phyloP scores from a whole-genome alignment of 37 sponge, comb jelly and placozoan genomes.

The Axinella damicornis region DNA sequence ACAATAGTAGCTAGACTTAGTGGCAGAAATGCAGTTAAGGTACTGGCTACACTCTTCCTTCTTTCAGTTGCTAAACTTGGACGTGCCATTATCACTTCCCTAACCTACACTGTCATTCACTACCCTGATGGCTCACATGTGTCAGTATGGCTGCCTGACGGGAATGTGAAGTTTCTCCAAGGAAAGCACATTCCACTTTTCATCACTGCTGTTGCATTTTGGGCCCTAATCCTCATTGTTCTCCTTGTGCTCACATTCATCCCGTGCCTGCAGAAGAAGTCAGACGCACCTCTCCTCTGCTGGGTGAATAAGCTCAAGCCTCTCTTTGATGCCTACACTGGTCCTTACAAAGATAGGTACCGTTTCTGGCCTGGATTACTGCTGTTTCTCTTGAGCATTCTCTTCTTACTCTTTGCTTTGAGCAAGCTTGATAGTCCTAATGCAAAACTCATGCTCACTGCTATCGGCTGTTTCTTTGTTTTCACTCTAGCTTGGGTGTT shows the following conservation, averaged over 20 bases:
- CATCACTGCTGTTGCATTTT: not conserved
- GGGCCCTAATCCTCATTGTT: not conserved
- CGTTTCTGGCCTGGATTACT: constrained; percentile 45
- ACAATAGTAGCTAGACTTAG: not conserved
- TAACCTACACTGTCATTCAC: not conserved
- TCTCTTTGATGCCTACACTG: constrained; percentile 21
- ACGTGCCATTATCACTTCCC: constrained; percentile 27
- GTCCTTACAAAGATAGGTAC: constrained; percentile 18
- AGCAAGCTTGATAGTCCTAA: not conserved
- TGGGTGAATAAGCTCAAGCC: constrained; percentile 25
- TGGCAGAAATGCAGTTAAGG: constrained; percentile 35
- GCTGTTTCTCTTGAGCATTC: not conserved
- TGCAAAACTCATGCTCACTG: not conserved
- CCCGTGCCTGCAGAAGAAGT: not conserved
- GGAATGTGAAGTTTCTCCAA: constrained; percentile 19
- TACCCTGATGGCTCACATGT: not conserved
- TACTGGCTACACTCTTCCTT: constrained; percentile 45
- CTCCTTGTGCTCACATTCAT: constrained; percentile 13
- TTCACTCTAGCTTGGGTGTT: not conserved
- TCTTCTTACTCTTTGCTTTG: constrained; percentile 7
- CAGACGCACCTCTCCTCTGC: not conserved
- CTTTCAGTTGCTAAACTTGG: constrained; percentile 43
- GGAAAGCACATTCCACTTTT: constrained; percentile 33
- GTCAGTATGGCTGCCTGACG: constrained; percentile 28
- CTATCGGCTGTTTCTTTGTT: not conserved